phyloP scores from a whole-genome alignment of 2,888 invertebrate genomes.

The Cenopis cana region DNA sequence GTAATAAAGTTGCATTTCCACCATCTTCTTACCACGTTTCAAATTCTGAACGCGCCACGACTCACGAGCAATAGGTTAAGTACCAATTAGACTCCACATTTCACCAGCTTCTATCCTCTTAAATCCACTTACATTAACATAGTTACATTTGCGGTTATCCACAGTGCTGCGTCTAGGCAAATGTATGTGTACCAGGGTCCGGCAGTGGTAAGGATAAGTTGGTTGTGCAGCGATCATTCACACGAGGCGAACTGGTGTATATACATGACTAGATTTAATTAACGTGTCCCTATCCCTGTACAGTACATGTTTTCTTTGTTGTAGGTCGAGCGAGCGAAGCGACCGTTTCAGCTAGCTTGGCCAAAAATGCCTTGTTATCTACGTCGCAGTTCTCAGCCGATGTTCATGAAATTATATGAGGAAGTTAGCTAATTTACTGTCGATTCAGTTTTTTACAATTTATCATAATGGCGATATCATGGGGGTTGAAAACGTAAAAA shows the following conservation, averaged over 20 bases:
- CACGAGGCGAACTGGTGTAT: conserved; percentile 5
- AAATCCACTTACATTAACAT: conserved; percentile 32
- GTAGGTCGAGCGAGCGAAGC: too few species aligned
- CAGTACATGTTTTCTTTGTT: neutral
- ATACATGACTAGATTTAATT: conserved; percentile 9
- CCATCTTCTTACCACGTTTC: neutral
- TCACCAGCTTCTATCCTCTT: conserved; percentile 30
- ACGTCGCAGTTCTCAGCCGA: too few species aligned
- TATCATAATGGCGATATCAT: too few species aligned
- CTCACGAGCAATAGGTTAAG: conserved; percentile 32
- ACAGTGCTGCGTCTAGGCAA: neutral
- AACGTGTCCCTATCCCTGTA: neutral
- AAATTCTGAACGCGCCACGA: neutral
- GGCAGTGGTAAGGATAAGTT: conserved; percentile 2
- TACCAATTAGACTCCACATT: conserved; percentile 38
- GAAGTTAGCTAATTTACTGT: too few species aligned
- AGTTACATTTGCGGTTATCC: conserved; percentile 1
- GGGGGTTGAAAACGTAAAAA: too few species aligned
- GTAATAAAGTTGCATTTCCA: conserved; percentile 4
- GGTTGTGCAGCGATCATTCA: conserved; percentile 15
- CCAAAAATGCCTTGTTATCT: too few species aligned
- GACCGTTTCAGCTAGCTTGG: too few species aligned
- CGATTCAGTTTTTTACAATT: too few species aligned
- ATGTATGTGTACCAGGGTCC: neutral
- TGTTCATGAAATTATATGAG: too few species aligned